phyloP scores from a whole-genome alignment of 1,140 invertebrate genomes.

The Ceratoteleas bidentatus region DNA sequence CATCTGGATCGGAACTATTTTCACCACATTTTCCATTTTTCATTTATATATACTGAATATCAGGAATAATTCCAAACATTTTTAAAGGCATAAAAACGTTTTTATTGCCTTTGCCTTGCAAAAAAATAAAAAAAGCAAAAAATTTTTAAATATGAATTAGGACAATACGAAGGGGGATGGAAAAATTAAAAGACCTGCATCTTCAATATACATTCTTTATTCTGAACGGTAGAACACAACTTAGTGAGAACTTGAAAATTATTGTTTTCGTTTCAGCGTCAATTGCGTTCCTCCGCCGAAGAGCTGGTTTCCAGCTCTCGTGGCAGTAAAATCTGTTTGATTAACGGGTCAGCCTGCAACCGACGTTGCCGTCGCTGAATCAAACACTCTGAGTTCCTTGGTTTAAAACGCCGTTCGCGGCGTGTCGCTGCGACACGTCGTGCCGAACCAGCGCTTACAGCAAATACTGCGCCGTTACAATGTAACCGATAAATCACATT shows the following conservation, averaged over 20 bases:
- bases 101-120: no score
- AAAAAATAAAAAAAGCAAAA: no score
- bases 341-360: no score
- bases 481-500: conserved; percentile 50
- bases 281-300: conserved; percentile 8
- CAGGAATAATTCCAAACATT: no score
- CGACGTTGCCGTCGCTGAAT: no score
- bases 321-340: conserved; percentile 55
- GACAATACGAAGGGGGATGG: no score
- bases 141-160: no score
- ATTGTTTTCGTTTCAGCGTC: conserved; percentile 4
- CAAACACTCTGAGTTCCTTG: conserved; percentile 21
- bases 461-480: conserved; percentile 63
- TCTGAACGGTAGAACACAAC: conserved; percentile 63
- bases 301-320: conserved; percentile 11
- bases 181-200: not conserved
- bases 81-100: no score
- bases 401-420: conserved; percentile 43
- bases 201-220: conserved; percentile 65
- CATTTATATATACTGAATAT: no score
- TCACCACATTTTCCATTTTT: no score
- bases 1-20: no score
- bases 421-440: no score
- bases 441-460: conserved; percentile 52
- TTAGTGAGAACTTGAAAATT: conserved; percentile 56